Base-by-base conservation (phyloP, 2,888 invertebrate species). In the Eretmocerus hayati region DNA sequence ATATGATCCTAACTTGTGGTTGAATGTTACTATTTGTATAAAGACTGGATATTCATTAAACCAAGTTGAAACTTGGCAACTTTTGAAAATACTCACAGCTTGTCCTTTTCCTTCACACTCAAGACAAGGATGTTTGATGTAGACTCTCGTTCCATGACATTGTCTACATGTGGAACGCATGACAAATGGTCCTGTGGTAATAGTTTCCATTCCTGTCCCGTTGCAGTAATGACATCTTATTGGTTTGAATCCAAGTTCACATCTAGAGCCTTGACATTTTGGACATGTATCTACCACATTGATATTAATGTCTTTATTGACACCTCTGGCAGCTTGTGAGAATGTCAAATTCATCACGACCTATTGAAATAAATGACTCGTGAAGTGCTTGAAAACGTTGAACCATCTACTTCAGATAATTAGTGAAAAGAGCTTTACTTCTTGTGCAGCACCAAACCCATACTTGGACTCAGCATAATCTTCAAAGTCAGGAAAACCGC, bases 51-150 rank as follows among this genome's bases (percentile, higher is more conserved):
- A n/a, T n/a, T n/a, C n/a, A n/a, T n/a, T n/a, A n/a, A n/a, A n/a
- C n/a, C n/a, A n/a, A n/a, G n/a, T n/a, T n/a, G n/a, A n/a, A n/a
- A n/a, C n/a, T n/a, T n/a, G n/a, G n/a, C n/a, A n/a, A n/a, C n/a
- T n/a, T n/a, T n/a, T n/a, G n/a, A 39, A 43, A 16, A 5, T 33
- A 73, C 74, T 71, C 66, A 92, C 87, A 41, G 84, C 81, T 62
- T 84, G 84, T 1, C 95, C 99, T 72, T 92, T 94, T 23, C 93
- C 99, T 60, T 88, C 85, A 67, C 99, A 99, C 64, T 94, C 94
- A 0, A 67, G 64, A 65, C 97, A 99, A 1, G 95, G 95, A 67
- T 81, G 84, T 67, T 90, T 90, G 52, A 97, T 95, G 58, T 85
- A 81, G 75, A 89, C 83, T 48, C 90, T 80, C 0, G 85, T 80